Conservation (phyloP, 1,140 invertebrate genomes). For the Pseudomyrmex pallidus region DNA sequence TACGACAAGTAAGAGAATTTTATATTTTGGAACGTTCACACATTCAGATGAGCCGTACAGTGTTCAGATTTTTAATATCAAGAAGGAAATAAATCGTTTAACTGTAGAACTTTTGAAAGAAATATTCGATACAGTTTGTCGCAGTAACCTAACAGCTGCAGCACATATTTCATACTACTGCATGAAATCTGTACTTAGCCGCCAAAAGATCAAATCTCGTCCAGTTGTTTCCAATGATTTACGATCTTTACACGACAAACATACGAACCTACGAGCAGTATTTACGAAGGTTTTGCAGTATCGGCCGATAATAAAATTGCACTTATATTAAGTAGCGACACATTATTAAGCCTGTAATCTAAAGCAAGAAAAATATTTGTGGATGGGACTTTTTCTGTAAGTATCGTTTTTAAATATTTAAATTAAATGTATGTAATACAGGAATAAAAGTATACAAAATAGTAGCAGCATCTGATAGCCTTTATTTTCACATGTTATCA, state of each 20-base stretch:
- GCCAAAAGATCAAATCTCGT: too few species aligned
- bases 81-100: not conserved
- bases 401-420: not conserved
- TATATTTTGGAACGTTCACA: not conserved
- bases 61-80: not conserved
- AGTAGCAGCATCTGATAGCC: too few species aligned
- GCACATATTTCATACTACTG: too few species aligned
- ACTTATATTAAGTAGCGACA: not conserved
- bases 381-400: constrained; percentile 4
- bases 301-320: not conserved
- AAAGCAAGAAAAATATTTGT: constrained; percentile 9
- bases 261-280: too few species aligned
- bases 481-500: too few species aligned
- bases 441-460: too few species aligned
- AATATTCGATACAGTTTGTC: constrained; percentile 8
- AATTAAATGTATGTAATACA: too few species aligned
- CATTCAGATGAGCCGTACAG: not conserved
- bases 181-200: too few species aligned
- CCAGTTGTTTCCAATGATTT: too few species aligned
- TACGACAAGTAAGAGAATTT: not conserved
- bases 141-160: not conserved
- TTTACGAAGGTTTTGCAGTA: not conserved
- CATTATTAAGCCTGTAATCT: too few species aligned
- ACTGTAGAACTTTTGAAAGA: not conserved
- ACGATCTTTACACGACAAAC: too few species aligned